Evolutionary conservation across 2,888 invertebrate genomes (phyloP).

Genomic region (Sycophila texana): DNA sequence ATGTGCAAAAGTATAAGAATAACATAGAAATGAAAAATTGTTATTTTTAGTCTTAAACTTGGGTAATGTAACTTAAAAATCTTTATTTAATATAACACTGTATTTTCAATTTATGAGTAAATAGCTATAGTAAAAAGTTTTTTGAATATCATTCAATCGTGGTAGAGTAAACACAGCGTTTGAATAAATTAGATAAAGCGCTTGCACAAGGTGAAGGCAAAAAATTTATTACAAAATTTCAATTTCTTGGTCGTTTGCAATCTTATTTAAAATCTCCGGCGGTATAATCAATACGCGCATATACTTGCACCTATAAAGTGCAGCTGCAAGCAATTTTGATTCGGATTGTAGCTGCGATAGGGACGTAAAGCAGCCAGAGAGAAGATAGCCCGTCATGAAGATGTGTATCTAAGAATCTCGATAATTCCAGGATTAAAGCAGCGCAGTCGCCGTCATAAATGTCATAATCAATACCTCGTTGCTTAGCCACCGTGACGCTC

Average conservation of each 20-base stretch:
- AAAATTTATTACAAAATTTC: constrained; percentile 27
- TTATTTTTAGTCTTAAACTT: too few relatives aligned
- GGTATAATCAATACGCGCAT: constrained; percentile 42
- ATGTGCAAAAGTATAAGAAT: too few relatives aligned
- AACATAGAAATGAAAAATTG: too few relatives aligned
- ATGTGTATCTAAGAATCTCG: constrained; percentile 54
- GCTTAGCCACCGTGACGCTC: constrained; percentile 50
- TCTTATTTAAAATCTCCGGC: constrained; percentile 16
- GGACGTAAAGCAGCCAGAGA: neutral
- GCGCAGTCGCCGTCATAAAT: constrained; percentile 50
- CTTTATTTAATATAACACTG: too few relatives aligned
- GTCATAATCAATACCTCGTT: constrained; percentile 55
- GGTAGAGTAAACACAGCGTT: too few relatives aligned
- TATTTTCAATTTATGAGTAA: too few relatives aligned
- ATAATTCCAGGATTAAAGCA: constrained; percentile 52
- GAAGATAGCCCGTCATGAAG: constrained; percentile 42
- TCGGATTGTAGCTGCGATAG: constrained; percentile 27
- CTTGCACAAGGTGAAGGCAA: neutral
- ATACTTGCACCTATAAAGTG: constrained; percentile 14
- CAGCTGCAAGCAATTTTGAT: constrained; percentile 26
- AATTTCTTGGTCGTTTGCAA: neutral
- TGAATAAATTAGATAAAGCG: neutral
- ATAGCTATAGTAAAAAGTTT: too few relatives aligned
- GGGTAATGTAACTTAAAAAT: too few relatives aligned
- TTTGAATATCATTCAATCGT: too few relatives aligned